These are phyloP conservation scores for Vesta saturnalis DNA, from an alignment of 2,888 invertebrate genomes.

Conservation along the genomic window DNA sequence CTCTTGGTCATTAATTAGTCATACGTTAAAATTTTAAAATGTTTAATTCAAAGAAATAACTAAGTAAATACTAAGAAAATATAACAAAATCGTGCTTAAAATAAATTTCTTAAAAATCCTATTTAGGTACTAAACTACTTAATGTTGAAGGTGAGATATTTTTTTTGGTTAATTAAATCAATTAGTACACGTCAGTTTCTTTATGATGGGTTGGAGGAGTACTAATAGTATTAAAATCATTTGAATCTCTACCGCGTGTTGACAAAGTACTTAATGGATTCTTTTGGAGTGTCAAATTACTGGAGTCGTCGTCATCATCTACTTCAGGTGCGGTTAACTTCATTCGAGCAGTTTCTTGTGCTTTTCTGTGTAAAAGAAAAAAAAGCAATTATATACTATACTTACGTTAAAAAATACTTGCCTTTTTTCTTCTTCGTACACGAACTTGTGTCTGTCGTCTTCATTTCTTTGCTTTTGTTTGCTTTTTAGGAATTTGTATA, in stretches of 20 bases:
- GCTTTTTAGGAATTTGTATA: conserved; percentile 53
- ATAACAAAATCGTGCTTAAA: no score
- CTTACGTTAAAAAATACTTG: conserved; percentile 15
- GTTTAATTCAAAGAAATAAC: no score
- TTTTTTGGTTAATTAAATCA: no score
- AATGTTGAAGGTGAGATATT: no score
- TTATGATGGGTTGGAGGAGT: conserved; percentile 30
- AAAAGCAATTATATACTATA: conserved; percentile 10
- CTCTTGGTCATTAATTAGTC: no score
- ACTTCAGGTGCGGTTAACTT: conserved; percentile 54
- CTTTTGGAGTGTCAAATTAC: conserved; percentile 34
- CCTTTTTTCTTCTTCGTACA: conserved; percentile 39
- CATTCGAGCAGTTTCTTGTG: conserved; percentile 54
- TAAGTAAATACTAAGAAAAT: no score
- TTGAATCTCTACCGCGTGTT: conserved; percentile 24
- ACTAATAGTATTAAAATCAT: conserved; percentile 19
- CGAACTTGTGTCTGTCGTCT: conserved; percentile 42
- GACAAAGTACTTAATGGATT: conserved; percentile 13
- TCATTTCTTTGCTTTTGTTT: conserved; percentile 51
- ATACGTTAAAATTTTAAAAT: no score
- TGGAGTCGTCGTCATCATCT: conserved; percentile 51
- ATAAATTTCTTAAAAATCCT: no score
- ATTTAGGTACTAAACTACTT: no score
- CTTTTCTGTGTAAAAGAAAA: conserved; percentile 46
- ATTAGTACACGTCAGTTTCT: conserved; percentile 48